phyloP scores from a whole-genome alignment of 92 coral and sea anemone genomes.

The Epizoanthus ramosus region DNA sequence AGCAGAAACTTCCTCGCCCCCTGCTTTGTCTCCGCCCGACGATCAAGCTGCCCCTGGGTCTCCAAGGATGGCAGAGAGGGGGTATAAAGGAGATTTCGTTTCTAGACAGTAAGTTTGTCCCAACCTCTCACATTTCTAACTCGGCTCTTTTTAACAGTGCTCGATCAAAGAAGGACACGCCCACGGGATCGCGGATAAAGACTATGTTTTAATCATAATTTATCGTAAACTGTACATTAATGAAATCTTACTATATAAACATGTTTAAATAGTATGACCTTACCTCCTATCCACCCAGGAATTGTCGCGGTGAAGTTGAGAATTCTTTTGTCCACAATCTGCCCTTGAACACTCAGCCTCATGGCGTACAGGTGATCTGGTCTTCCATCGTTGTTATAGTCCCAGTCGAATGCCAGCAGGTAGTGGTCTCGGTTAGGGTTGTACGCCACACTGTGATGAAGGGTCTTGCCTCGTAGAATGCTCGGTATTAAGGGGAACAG shows the following conservation, averaged over 20 bases:
- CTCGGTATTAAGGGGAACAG: constrained; percentile 66
- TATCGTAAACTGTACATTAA: not conserved
- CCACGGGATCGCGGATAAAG: not conserved
- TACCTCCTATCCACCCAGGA: constrained; percentile 70
- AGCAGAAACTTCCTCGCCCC: too few species aligned
- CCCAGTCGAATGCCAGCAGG: constrained; percentile 85
- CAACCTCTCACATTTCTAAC: too few species aligned
- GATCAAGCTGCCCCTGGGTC: too few species aligned
- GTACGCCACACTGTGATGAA: constrained; percentile 83
- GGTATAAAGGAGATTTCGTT: too few species aligned
- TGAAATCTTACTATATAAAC: not conserved
- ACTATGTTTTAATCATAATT: not conserved
- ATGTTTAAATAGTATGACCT: not conserved
- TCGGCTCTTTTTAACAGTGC: too few species aligned
- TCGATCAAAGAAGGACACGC: not conserved
- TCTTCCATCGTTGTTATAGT: constrained; percentile 70
- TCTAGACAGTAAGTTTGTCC: too few species aligned
- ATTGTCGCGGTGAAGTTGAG: constrained; percentile 75
- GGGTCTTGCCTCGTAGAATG: constrained; percentile 68
- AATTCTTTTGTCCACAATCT: constrained; percentile 61
- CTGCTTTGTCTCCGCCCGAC: too few species aligned
- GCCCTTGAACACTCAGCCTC: constrained; percentile 64
- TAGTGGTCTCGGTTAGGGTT: constrained; percentile 82
- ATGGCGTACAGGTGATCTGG: constrained; percentile 80
- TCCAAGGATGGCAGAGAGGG: too few species aligned